These are phyloP conservation scores for Nomada fucata DNA, from an alignment of 2,888 invertebrate species.

Conservation along the genomic window DNA sequence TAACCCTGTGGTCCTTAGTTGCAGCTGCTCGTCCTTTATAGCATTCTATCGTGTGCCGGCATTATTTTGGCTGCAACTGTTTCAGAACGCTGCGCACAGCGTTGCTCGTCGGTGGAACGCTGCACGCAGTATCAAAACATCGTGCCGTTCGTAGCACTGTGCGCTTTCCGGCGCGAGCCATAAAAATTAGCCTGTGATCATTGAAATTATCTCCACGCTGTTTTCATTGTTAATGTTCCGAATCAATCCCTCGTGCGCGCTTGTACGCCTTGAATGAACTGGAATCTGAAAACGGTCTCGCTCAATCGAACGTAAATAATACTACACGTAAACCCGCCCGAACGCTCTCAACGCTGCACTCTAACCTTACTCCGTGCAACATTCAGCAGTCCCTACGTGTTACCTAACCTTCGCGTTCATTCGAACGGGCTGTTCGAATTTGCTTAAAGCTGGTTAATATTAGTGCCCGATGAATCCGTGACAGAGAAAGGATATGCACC, in stretches of 20 bases:
- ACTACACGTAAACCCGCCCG: background rate
- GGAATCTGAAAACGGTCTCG: background rate
- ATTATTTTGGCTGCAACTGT: slow-evolving; percentile 15
- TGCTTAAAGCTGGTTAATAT: background rate
- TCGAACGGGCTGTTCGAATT: background rate
- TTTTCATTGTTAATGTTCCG: background rate
- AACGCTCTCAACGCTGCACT: background rate
- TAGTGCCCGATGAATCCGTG: slow-evolving; percentile 35
- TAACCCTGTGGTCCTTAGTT: slow-evolving; percentile 34
- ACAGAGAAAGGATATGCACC: slow-evolving; percentile 3
- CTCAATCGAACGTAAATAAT: slow-evolving; percentile 6
- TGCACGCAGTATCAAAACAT: slow-evolving; percentile 44
- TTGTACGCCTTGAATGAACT: background rate
- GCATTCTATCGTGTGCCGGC: slow-evolving; percentile 47
- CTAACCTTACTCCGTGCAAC: slow-evolving; percentile 44
- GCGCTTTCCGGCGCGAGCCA: slow-evolving; percentile 10
- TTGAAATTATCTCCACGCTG: slow-evolving; percentile 24
- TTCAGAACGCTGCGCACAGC: slow-evolving; percentile 35
- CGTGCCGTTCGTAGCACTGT: slow-evolving; percentile 10
- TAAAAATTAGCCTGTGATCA: slow-evolving; percentile 17
- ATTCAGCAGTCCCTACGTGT: slow-evolving; percentile 1
- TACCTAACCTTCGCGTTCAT: slow-evolving; percentile 42
- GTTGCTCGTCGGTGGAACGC: slow-evolving; percentile 34
- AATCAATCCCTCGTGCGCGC: background rate
- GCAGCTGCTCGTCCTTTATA: slow-evolving; percentile 13